phyloP scores from a whole-genome alignment of 2,113 vertebrate genomes.

The Elgaria multicarinata region DNA sequence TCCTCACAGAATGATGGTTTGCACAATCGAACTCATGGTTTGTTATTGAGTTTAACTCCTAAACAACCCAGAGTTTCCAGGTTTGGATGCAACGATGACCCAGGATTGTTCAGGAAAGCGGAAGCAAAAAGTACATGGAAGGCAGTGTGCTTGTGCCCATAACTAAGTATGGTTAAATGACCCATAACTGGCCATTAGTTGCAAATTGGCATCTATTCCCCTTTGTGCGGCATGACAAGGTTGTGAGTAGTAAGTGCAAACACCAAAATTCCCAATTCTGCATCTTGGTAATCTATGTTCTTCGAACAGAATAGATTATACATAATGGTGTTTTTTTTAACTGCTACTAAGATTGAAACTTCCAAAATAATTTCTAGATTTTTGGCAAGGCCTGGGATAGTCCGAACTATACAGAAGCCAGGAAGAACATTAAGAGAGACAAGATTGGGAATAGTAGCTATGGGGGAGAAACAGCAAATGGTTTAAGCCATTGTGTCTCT shows the following conservation, averaged over 20 bases:
- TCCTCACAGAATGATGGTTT: too few species aligned
- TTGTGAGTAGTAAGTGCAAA: background rate
- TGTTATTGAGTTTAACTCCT: too few species aligned
- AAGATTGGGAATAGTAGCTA: background rate
- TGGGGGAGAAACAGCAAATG: background rate
- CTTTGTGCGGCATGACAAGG: background rate
- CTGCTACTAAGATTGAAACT: background rate
- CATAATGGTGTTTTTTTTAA: background rate
- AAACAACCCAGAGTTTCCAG: too few species aligned
- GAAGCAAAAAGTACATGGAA: too few species aligned
- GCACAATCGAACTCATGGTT: too few species aligned
- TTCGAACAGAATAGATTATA: background rate
- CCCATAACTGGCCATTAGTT: too few species aligned
- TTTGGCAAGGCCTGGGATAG: background rate
- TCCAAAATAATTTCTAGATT: background rate
- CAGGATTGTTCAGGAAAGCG: too few species aligned
- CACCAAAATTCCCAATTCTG: background rate
- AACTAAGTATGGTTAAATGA: too few species aligned
- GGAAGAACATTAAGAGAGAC: background rate
- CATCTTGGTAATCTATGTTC: background rate
- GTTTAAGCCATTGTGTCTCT: background rate
- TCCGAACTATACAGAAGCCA: background rate
- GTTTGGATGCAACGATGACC: too few species aligned
- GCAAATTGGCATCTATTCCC: background rate
- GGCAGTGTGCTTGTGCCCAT: too few species aligned